These are phyloP conservation scores for Clivina fossor DNA, from an alignment of 2,888 invertebrate species.

Conservation along the genomic window DNA sequence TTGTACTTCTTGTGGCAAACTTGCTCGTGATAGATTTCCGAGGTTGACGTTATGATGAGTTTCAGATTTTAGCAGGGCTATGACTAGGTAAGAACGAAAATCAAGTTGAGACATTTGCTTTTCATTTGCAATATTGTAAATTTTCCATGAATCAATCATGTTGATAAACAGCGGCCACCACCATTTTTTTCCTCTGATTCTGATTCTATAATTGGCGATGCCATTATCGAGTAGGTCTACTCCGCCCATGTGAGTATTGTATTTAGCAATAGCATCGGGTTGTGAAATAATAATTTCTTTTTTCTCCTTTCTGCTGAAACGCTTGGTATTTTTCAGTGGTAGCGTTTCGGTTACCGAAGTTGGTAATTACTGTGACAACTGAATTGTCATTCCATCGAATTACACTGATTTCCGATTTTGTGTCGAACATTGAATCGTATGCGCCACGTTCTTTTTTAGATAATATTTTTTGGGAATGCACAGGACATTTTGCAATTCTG, in stretches of 20 bases:
- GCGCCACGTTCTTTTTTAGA: too few relatives aligned
- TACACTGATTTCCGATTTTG: too few relatives aligned
- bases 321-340: too few relatives aligned
- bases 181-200: slow-evolving; percentile 40
- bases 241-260: slow-evolving; percentile 35
- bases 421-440: too few relatives aligned
- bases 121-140: slow-evolving; percentile 36
- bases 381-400: too few relatives aligned
- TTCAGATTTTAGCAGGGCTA: slow-evolving; percentile 9
- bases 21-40: too few relatives aligned
- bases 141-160: slow-evolving; percentile 39
- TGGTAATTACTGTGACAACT: too few relatives aligned
- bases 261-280: slow-evolving; percentile 30
- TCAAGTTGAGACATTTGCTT: slow-evolving; percentile 38
- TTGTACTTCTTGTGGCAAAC: too few relatives aligned
- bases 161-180: slow-evolving; percentile 42
- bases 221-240: slow-evolving; percentile 38
- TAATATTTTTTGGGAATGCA: too few relatives aligned
- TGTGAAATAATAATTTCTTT: slow-evolving; percentile 21
- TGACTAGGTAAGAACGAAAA: slow-evolving; percentile 37
- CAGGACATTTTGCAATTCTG: too few relatives aligned
- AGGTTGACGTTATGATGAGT: slow-evolving; percentile 1
- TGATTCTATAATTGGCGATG: slow-evolving; percentile 39
- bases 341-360: too few relatives aligned
- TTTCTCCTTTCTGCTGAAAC: slow-evolving; percentile 12